A percentile compares a stretch with the other conserved stretches of the same genome.
phyloP scores from a whole-genome alignment of 2,113 vertebrate genomes.

The Rhinolophus ferrumequinum region DNA sequence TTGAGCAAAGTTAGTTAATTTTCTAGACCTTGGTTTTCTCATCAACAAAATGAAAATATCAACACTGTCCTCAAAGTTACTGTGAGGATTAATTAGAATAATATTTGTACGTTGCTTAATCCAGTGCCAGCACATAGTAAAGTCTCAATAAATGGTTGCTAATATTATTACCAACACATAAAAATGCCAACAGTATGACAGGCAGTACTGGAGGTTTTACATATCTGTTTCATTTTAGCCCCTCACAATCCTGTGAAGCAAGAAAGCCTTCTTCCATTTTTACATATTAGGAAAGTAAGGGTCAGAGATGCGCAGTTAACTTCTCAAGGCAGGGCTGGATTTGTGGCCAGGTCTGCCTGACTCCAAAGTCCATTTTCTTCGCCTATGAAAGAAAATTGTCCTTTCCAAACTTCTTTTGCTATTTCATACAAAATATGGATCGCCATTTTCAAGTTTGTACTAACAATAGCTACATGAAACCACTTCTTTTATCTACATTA shows the following conservation, averaged over 20 bases:
- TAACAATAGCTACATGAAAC: neutral
- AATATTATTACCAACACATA: neutral
- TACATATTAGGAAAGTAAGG: neutral
- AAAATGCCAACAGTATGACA: neutral
- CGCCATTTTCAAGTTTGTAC: neutral
- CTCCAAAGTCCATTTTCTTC: slow-evolving; percentile 36
- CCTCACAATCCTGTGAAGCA: neutral
- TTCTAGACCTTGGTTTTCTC: neutral
- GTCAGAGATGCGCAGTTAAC: neutral
- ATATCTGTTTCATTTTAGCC: neutral
- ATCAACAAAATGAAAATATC: slow-evolving; percentile 45
- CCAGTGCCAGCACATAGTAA: neutral
- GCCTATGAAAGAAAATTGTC: neutral
- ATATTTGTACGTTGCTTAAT: slow-evolving; percentile 5
- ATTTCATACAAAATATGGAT: slow-evolving; percentile 8
- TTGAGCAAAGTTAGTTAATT: slow-evolving; percentile 25
- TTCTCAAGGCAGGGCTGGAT: neutral
- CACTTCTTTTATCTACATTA: neutral
- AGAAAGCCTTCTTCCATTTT: neutral
- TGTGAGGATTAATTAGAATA: neutral
- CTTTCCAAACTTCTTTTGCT: slow-evolving; percentile 28
- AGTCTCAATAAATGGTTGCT: neutral
- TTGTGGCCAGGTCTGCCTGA: neutral
- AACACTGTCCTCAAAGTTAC: slow-evolving; percentile 3
- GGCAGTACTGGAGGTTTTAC: neutral